phyloP scores from a whole-genome alignment of 2,113 vertebrate species.

The Lampris megalopsis region DNA sequence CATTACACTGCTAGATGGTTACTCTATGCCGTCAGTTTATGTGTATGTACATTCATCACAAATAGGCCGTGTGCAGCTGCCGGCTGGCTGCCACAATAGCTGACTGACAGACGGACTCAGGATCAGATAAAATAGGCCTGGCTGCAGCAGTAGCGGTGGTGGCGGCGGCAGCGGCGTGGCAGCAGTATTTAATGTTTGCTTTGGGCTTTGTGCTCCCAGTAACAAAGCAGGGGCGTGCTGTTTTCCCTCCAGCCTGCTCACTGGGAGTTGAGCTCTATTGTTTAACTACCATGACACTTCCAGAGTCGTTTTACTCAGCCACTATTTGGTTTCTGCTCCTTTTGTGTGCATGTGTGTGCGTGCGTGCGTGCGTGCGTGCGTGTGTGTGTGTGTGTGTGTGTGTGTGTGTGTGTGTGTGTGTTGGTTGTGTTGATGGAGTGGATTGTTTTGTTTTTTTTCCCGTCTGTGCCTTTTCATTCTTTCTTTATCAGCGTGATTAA shows the following conservation, averaged over 20 bases:
- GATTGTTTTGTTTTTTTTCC: neutral
- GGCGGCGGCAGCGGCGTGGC: constrained; percentile 48
- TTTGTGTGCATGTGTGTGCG: neutral
- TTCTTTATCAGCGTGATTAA: neutral
- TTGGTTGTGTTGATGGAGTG: no score
- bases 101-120: constrained; percentile 57
- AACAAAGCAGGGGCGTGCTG: constrained; percentile 61
- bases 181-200: constrained; percentile 73
- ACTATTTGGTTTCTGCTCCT: neutral
- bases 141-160: constrained; percentile 58
- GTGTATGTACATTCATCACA: constrained; percentile 54
- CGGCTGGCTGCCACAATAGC: constrained; percentile 51
- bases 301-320: neutral
- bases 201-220: constrained; percentile 58
- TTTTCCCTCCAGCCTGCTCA: constrained; percentile 35
- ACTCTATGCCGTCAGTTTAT: neutral
- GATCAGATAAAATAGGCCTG: constrained; percentile 71
- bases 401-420: neutral
- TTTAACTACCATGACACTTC: constrained; percentile 26
- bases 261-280: constrained; percentile 33
- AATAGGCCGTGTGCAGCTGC: constrained; percentile 69
- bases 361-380: neutral
- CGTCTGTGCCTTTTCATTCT: neutral
- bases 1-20: constrained; percentile 46
- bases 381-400: neutral